These are phyloP conservation scores for Acheta domesticus DNA, from an alignment of 2,888 invertebrate genomes.

Conservation along the genomic window DNA sequence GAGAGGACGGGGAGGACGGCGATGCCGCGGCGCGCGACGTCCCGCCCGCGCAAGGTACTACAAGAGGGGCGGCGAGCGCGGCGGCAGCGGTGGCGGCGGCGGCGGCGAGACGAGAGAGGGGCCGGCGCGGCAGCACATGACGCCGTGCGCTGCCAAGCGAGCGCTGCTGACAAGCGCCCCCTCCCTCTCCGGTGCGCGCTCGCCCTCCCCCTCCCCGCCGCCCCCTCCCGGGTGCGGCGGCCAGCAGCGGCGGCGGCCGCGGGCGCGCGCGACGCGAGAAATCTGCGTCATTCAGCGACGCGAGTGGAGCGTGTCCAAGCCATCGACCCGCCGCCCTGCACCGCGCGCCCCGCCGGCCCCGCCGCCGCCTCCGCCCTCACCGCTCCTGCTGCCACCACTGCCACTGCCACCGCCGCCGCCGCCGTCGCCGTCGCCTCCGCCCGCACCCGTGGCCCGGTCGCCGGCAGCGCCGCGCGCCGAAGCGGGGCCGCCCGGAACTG, in stretches of 20 bases:
- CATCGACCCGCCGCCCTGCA: not conserved
- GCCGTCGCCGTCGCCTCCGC: too few species aligned
- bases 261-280: too few species aligned
- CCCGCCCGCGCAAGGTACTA: constrained; percentile 10
- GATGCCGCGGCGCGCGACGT: not conserved
- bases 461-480: not conserved
- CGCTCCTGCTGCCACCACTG: not conserved
- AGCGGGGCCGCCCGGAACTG: not conserved
- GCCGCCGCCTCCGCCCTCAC: too few species aligned
- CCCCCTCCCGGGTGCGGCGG: not conserved
- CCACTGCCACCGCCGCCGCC: not conserved
- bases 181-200: not conserved
- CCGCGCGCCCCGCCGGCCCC: not conserved
- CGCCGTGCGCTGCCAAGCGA: not conserved
- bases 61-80: not conserved
- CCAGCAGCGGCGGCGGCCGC: not conserved
- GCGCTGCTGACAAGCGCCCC: not conserved
- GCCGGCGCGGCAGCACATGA: not conserved
- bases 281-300: too few species aligned
- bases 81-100: too few species aligned
- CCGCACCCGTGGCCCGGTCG: not conserved
- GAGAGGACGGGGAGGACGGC: not conserved
- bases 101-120: not conserved
- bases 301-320: not conserved
- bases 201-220: not conserved